Evolutionary conservation across 2,113 vertebrate species (phyloP).

Genomic region (Recurvirostra avosetta): DNA sequence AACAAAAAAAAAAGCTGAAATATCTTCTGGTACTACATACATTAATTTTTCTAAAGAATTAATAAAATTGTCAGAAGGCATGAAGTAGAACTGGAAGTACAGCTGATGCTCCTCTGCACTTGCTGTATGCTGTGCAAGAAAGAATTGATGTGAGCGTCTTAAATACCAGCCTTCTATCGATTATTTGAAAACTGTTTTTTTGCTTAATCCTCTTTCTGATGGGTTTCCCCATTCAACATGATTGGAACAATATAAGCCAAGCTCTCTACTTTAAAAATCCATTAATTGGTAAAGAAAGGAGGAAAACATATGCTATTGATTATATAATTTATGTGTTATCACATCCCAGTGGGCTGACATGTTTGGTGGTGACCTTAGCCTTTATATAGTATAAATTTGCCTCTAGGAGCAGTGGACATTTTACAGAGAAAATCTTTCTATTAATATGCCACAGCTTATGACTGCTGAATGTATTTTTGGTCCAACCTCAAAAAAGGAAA

Average conservation of each 20-base stretch:
- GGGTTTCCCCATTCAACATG: background rate
- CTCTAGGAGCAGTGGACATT: background rate
- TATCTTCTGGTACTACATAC: background rate
- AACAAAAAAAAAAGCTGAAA: background rate
- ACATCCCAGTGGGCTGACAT: background rate
- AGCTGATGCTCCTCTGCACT: background rate
- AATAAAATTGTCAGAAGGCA: background rate
- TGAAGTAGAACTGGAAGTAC: background rate
- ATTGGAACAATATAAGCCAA: background rate
- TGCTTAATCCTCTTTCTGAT: background rate
- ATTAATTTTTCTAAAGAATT: background rate
- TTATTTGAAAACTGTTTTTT: background rate
- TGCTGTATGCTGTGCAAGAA: background rate
- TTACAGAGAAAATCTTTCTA: background rate
- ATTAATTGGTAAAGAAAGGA: slow-evolving; percentile 16
- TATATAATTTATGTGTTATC: background rate
- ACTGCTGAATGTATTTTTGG: background rate
- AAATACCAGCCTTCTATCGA: background rate
- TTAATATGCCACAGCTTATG: background rate
- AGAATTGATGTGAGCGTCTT: background rate
- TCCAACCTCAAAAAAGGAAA: background rate
- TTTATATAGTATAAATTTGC: background rate
- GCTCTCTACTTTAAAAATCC: background rate
- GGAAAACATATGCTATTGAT: background rate
- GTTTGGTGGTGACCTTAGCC: background rate